Conservation (phyloP, 2,888 invertebrate species). For the Cryptocephalus moraei region DNA sequence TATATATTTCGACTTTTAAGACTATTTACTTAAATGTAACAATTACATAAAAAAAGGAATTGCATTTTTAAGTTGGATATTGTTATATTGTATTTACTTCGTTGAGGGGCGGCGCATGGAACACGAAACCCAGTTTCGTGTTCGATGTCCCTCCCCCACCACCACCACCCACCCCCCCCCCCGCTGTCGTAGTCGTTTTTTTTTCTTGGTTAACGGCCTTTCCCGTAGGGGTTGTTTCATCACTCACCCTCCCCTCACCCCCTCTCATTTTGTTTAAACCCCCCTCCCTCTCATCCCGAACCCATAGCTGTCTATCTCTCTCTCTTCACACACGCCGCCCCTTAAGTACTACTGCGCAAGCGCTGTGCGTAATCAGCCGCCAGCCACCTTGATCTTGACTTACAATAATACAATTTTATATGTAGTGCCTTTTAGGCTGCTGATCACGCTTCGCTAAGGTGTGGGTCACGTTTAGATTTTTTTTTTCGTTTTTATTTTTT, state of each 20-base stretch:
- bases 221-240: too few species aligned
- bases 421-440: constrained; percentile 40
- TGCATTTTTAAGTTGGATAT: constrained; percentile 36
- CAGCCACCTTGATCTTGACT: constrained; percentile 27
- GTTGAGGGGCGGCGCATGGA: too few species aligned
- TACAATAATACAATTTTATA: constrained; percentile 23
- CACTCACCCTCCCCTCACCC: too few species aligned
- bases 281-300: too few species aligned
- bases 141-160: too few species aligned
- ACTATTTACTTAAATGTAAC: constrained; percentile 12
- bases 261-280: too few species aligned
- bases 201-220: too few species aligned
- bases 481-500: not conserved
- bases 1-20: not conserved
- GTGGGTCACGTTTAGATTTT: constrained; percentile 33
- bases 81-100: not conserved
- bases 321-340: not conserved
- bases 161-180: too few species aligned
- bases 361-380: constrained; percentile 37
- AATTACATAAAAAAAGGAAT: constrained; percentile 11
- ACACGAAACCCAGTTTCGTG: too few species aligned
- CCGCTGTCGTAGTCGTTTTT: too few species aligned
- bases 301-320: too few species aligned
- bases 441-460: constrained; percentile 39
- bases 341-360: constrained; percentile 5